phyloP scores from a whole-genome alignment of 2,888 invertebrate genomes.

The Chaetogeoica ovagalla region DNA sequence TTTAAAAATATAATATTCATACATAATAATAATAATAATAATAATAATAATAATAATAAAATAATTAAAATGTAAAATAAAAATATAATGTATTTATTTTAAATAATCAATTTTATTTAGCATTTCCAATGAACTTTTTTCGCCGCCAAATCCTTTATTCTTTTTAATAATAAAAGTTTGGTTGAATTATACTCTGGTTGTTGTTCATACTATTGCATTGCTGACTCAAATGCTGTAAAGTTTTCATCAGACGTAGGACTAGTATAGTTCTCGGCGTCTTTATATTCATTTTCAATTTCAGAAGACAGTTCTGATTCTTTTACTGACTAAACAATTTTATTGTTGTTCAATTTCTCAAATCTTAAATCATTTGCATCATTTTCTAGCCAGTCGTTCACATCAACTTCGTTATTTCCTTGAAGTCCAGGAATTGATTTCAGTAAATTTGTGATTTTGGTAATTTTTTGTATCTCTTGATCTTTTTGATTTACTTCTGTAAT shows the following conservation, averaged over 20 bases:
- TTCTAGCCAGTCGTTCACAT: not conserved
- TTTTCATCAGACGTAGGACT: not conserved
- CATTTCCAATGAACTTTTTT: not conserved
- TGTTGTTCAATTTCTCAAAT: not conserved
- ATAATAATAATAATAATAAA: too few relatives aligned
- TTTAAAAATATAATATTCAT: too few relatives aligned
- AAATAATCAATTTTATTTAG: constrained; percentile 6
- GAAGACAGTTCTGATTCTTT: not conserved
- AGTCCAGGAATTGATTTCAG: constrained; percentile 6
- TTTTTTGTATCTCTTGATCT: too few relatives aligned
- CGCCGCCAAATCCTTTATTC: not conserved
- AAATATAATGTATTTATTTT: too few relatives aligned
- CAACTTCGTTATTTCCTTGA: not conserved
- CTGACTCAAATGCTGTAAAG: not conserved
- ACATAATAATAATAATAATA: too few relatives aligned
- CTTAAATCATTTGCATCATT: not conserved
- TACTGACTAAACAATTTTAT: not conserved
- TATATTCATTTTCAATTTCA: not conserved
- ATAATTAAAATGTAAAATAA: too few relatives aligned
- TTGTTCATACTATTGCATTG: constrained; percentile 21
- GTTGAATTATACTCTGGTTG: not conserved
- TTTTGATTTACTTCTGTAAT: too few relatives aligned
- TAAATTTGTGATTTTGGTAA: too few relatives aligned
- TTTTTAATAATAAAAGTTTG: constrained; percentile 1
- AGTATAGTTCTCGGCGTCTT: constrained; percentile 1